Base-by-base conservation (phyloP, 2,888 invertebrate genomes). In the Agrilus mali region DNA sequence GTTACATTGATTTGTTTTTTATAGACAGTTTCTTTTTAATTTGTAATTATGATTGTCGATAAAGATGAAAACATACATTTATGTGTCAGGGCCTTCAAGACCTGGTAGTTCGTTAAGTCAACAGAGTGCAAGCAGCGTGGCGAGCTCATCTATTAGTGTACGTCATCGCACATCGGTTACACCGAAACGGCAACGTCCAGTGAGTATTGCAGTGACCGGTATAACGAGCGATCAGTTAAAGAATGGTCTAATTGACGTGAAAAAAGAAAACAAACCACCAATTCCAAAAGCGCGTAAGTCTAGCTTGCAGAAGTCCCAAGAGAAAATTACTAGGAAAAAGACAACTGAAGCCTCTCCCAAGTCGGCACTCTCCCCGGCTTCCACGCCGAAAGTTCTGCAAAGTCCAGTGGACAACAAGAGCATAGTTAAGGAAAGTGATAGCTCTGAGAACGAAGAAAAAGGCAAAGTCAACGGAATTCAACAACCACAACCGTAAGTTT, bases 61-160 rank as follows among this genome's bases (percentile, higher is more conserved):
- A n/a, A 27, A 27, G 5, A 10, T 27, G 27, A 27, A 27, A 27
- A 27, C 27, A 5, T 27, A 27, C 8, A 10, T 27, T 27, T 27
- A 10, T 27, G 27, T 42, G 40, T 10, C 62, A 73, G 80, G 75
- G 55, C 77, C 81, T 49, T 89, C 89, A 55, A 76, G 90, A 64
- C 90, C 90, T 50, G 84, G 83, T 66, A 88, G 88, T 71, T 86
- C 90, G 55, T 76, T 90, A 74, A 88, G 83, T 63, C 76, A 77
- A 60, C 77, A 78, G 61, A 74, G 75, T 60, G 76, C 75, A 64
- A 75, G 76, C 61, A 73, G 71, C 60, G 75, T 79, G 59, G 72
- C 76, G 49, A 68, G 74, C 36, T 74, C 73, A 54, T 67, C 71
- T 45, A 65, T 67, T 45, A 69, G 69, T 40, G 68, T 76, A 49